Base-by-base conservation (phyloP, 1,140 invertebrate genomes). In the Macrostomum lignano region DNA sequence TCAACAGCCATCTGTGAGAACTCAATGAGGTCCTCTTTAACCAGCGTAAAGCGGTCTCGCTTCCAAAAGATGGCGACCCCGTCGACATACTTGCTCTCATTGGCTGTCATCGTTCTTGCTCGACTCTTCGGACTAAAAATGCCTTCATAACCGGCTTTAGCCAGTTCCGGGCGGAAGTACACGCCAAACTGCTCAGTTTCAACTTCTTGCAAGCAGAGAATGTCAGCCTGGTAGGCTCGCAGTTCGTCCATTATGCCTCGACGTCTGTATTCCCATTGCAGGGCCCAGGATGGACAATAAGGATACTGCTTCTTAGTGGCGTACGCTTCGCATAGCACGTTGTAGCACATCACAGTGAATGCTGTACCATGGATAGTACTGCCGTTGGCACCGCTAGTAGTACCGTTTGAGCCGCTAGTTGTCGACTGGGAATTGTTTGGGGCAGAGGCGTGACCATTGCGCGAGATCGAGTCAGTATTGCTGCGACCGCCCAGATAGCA, bases 281-380 rank as follows among this genome's bases (percentile, higher is more conserved):
- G 63, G 15, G 86, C 86, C 81, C 82, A 91, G 39, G 73, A 72
- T 2, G 82, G 82, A 59, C 82, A 93, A 56, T 91, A 91, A 38
- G 77, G 81, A 59, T 94, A 93, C 71, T 86, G 47, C 40, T 63
- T 52, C 43, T 82, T 58, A 11, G 86, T 94, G 17, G 86, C 86
- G 48, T 93, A 94, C 60, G 94, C 93, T 61, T 93, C 84, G 61
- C 88, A 93, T 35, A 98, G 65, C 33, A 98, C 81, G 61, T 98
- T 98, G 66, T 98, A 98, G 61, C 84, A 94, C 75, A 98, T 88
- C 38, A 94, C 82, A 32, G 86, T 93, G 61, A 96, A 86, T 51
- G 32, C 24, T 17, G 15, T 9, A 13, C 6, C 28, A 11, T 30
- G 15, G 5, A 13, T 7, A 6, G 28, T 30, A n/a, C n/a, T n/a